Evolutionary conservation across 2,888 invertebrate genomes (phyloP).

Genomic region (Priocnemis perturbator): DNA sequence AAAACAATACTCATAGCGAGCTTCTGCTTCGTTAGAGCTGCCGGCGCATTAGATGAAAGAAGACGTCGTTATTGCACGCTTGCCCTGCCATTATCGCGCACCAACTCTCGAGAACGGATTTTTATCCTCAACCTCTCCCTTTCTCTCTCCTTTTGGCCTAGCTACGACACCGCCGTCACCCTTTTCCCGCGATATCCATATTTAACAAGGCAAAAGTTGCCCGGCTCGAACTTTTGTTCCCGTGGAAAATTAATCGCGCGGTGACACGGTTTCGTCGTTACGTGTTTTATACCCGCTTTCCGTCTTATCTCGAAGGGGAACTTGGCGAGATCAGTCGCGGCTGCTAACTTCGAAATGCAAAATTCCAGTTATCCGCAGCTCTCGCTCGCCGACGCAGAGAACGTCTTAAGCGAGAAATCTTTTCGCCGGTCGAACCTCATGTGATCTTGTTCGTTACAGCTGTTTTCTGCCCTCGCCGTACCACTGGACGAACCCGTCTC

Average conservation of each 20-base stretch:
- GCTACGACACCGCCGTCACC: constrained; percentile 3
- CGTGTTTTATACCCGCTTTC: constrained; percentile 14
- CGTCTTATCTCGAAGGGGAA: neutral
- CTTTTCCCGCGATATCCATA: constrained; percentile 12
- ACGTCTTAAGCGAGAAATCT: too few species aligned
- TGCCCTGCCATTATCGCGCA: constrained; percentile 19
- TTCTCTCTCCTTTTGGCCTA: too few species aligned
- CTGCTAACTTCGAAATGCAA: too few species aligned
- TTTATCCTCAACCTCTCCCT: constrained; percentile 8
- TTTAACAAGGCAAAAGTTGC: constrained; percentile 38
- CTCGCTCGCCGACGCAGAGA: too few species aligned
- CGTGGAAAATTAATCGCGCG: constrained; percentile 30
- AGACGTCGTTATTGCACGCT: constrained; percentile 17
- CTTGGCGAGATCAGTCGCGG: too few species aligned
- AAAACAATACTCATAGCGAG: constrained; percentile 8
- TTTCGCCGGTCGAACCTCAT: too few species aligned
- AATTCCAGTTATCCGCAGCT: too few species aligned
- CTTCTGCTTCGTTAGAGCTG: constrained; percentile 31
- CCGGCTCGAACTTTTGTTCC: constrained; percentile 31
- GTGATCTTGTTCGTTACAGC: constrained; percentile 71
- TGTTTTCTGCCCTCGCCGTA: constrained; percentile 82
- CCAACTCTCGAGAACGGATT: constrained; percentile 22
- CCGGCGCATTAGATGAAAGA: constrained; percentile 18
- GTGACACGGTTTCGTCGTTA: constrained; percentile 16
- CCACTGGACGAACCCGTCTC: constrained; percentile 80